Percentiles rank a stretch among this genome's conserved stretches.
Conservation (phyloP, 2,888 invertebrate species). For the Epinotia brunnichana region DNA sequence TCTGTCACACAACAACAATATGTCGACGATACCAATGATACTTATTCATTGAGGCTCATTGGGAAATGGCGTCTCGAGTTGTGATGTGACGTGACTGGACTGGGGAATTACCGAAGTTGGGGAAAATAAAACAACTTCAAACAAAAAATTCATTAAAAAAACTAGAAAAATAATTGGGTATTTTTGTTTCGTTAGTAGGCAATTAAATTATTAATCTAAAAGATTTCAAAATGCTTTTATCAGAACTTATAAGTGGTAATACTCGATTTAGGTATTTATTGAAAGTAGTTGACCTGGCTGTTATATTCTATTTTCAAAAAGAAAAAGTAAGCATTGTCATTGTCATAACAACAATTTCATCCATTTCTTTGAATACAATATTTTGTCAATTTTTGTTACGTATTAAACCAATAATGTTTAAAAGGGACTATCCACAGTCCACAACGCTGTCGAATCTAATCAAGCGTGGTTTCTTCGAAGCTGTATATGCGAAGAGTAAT, state of each 20-base stretch:
- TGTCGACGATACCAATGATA: not conserved
- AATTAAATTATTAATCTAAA: too few relatives aligned
- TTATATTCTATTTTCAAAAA: constrained; percentile 31
- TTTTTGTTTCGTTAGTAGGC: too few relatives aligned
- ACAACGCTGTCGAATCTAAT: constrained; percentile 63
- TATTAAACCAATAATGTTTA: constrained; percentile 49
- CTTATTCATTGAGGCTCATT: too few relatives aligned
- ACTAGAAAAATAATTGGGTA: too few relatives aligned
- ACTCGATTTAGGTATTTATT: not conserved
- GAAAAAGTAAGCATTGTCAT: constrained; percentile 14
- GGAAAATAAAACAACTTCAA: too few relatives aligned
- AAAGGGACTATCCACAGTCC: constrained; percentile 48
- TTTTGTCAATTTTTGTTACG: constrained; percentile 32
- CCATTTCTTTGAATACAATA: constrained; percentile 20
- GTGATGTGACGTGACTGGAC: constrained; percentile 13
- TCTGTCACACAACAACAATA: not conserved
- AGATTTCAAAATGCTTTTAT: too few relatives aligned
- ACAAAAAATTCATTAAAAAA: too few relatives aligned
- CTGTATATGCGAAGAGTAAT: constrained; percentile 67
- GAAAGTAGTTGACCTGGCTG: not conserved
- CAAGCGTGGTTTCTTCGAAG: constrained; percentile 64
- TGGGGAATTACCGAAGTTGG: constrained; percentile 22
- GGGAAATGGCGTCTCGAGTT: not conserved
- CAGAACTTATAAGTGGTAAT: not conserved
- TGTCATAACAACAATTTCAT: constrained; percentile 29